Base-by-base conservation (phyloP, 2,113 vertebrate genomes). In the Trogon melanurus region DNA sequence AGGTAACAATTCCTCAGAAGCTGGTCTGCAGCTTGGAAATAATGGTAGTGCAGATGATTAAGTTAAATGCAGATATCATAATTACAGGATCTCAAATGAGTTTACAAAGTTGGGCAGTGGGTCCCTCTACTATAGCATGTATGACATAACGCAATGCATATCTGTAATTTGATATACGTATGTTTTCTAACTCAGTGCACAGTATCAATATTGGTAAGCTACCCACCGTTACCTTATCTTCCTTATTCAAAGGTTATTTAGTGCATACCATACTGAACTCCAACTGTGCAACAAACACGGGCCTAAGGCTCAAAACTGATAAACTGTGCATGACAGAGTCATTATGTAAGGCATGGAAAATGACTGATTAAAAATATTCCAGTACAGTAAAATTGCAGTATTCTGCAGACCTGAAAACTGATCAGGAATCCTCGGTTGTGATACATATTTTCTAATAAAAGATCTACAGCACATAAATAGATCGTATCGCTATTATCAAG, bases 121-220 rank as follows among this genome's bases (percentile, higher is more conserved):
- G 13, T 61, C 6, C 41, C 62, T 47, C 41, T 58, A 18, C 44
- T 76, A 54, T 10, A 66, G 18, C 13, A 62, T 0, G 0, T 32
- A 32, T 10, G 36, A 20, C 11, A 51, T 29, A 79, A 54, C n/a
- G 22, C 17, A 53, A 26, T 62, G 7, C 8, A 9, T 22, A 14
- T 34, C 16, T 4, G 23, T 34, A 29, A 34, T 58, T 71, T 34
- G 15, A 71, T 61, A 56, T 17, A 61, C 3, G 3, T 73, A n/a
- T 8, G 4, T 44, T 79, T 86, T 71, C 41, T 64, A 15, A 50
- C 15, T 64, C 50, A 44, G 22, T 47, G 14, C 13, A 41, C 18
- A 38, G 6, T 47, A 34, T 16, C 23, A 44, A 4, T 62, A 34
- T 34, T 25, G 16, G 27, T 29, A 65, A 93, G 5, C 3, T 19